These are phyloP conservation scores for Tichodroma muraria DNA, from an alignment of 2,113 vertebrate genomes.

Conservation along the genomic window DNA sequence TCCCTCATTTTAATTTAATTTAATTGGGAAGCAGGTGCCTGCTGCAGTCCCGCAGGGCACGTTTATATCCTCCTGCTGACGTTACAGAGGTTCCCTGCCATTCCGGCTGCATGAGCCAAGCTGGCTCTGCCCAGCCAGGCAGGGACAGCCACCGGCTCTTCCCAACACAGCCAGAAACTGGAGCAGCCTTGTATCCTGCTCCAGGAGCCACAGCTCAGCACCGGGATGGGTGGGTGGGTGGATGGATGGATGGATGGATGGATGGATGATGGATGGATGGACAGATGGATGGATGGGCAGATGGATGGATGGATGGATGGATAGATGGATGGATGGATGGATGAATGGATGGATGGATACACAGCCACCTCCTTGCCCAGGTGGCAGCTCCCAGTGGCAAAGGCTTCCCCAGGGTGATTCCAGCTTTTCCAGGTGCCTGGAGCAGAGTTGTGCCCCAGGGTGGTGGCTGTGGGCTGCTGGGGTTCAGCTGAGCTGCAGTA, in stretches of 20 bases:
- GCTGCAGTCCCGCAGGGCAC: not conserved
- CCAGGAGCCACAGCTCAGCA: not conserved
- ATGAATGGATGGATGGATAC: not conserved
- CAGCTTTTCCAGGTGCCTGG: not conserved
- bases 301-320: not conserved
- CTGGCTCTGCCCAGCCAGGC: not conserved
- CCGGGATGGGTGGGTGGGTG: not conserved
- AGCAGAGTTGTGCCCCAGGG: not conserved
- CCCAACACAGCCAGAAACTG: accelerated
- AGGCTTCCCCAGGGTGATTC: not conserved
- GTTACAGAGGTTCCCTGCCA: not conserved
- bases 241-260: not conserved
- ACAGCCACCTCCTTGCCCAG: not conserved
- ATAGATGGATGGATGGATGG: not conserved
- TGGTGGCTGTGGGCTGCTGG: not conserved
- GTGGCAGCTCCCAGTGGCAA: not conserved
- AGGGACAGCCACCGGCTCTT: not conserved
- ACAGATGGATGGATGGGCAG: not conserved
- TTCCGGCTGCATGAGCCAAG: not conserved
- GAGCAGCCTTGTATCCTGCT: not conserved
- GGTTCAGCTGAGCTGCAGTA: not conserved
- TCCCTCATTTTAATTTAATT: not conserved
- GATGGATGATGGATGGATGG: not conserved
- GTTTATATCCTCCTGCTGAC: not conserved
- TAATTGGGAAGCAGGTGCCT: conserved; percentile 16